Evolutionary conservation across 2,888 invertebrate genomes (phyloP).

Genomic region (Slavum lentiscoides): DNA sequence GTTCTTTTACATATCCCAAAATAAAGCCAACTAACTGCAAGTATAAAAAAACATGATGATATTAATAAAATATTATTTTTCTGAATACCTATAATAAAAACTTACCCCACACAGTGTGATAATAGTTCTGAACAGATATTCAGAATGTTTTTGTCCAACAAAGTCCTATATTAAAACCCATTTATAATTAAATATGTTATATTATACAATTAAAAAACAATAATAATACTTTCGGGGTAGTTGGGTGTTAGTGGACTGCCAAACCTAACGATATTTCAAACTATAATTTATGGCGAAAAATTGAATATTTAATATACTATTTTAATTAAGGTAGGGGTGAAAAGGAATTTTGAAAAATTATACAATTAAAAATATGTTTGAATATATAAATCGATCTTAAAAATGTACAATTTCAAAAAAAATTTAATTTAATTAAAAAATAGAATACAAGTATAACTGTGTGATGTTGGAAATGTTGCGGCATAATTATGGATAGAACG

Average conservation of each 20-base stretch:
- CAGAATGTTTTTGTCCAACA: conserved; percentile 87
- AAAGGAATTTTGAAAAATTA: no score
- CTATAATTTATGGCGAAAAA: no score
- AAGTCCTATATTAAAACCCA: conserved; percentile 70
- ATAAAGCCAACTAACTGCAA: conserved; percentile 77
- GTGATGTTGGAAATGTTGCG: not conserved
- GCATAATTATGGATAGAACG: not conserved
- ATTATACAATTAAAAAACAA: not conserved
- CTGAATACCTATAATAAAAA: conserved; percentile 52
- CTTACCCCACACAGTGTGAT: conserved; percentile 84
- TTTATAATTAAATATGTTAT: not conserved
- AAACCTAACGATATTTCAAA: no score
- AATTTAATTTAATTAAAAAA: not conserved
- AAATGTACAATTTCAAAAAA: no score
- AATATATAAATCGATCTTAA: no score
- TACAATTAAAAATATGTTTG: no score
- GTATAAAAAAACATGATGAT: conserved; percentile 27
- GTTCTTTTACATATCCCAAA: conserved; percentile 92
- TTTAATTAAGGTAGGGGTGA: no score
- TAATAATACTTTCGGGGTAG: not conserved
- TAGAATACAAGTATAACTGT: not conserved
- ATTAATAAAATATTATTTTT: conserved; percentile 21
- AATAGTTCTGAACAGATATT: conserved; percentile 84
- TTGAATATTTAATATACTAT: no score
- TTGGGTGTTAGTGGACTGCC: no score